A percentile compares a stretch with the other conserved stretches of the same genome.
phyloP scores from a whole-genome alignment of 2,113 vertebrate genomes.

The Carassius gibelio region DNA sequence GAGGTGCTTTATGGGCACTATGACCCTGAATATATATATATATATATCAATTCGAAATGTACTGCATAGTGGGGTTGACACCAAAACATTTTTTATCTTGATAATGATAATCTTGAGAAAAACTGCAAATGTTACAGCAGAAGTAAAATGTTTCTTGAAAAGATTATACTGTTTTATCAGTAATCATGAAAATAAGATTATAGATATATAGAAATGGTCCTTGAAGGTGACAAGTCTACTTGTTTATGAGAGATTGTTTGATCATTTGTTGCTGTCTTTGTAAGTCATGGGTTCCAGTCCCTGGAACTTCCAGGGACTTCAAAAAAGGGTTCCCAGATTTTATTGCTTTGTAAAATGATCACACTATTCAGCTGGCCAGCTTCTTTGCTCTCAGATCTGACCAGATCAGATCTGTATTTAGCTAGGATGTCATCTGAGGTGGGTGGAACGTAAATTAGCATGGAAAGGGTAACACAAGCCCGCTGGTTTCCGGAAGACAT shows the following conservation, averaged over 20 bases:
- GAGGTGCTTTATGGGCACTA: background rate
- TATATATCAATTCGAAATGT: background rate
- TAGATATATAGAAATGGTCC: background rate
- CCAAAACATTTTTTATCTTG: background rate
- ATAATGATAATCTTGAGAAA: background rate
- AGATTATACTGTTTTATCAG: background rate
- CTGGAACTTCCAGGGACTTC: background rate
- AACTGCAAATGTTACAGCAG: background rate
- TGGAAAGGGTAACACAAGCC: constrained; percentile 44
- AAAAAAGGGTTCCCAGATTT: background rate
- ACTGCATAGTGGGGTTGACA: background rate
- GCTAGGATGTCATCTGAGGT: background rate
- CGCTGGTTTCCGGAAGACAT: constrained; percentile 36
- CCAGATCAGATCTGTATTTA: background rate
- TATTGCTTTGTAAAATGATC: constrained; percentile 23
- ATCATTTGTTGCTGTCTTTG: background rate
- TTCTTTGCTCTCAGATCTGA: background rate
- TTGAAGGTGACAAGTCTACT: background rate
- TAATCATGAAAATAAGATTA: background rate
- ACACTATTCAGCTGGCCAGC: constrained; percentile 24
- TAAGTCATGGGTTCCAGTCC: background rate
- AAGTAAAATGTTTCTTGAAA: background rate
- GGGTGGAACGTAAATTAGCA: background rate
- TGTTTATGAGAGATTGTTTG: background rate
- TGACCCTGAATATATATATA: background rate